Evolutionary conservation across 2,113 vertebrate species (phyloP), one percentile per base, ranked within the genome.

Genomic region (Alouatta palliata): DNA sequence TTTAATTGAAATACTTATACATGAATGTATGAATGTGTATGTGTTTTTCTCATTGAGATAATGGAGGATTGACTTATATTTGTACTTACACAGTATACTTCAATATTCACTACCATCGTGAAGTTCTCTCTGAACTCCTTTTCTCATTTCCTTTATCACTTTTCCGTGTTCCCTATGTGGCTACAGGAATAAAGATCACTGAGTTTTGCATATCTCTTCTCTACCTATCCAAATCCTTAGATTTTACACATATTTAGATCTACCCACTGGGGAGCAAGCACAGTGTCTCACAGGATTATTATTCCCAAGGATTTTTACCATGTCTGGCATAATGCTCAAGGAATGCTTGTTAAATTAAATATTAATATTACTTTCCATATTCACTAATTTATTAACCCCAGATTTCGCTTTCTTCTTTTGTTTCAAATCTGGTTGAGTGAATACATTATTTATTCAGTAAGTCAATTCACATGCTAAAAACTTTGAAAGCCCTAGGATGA

Each of bases 1-100:
- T 96, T 92, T 76, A 90, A 90, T 70, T 82, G 73, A 70, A 95
- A 83, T 92, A 40, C 70, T 87, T 95, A 32, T 21, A 58, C 56
- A 61, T 79, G 14, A 80, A 27, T 77, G 2, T 75, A 35, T 45
- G 25, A 5, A 6, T 70, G 8, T 45, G 21, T 4, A 2, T 35
- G 3, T 68, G 37, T 96, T 2, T 73, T 88, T 92, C 21, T 96
- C 40, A 45, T 30, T 70, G 68, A 43, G 43, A 76, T 75, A 56
- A 80, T 13, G 5, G 32, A 30, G 6, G 6, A 84, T 83, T 83
- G 47, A 77, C 8, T 87, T 86, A 37, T 52, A 35, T 81, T 81
- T 85, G n/a, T 11, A 25, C 14, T 84, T 92, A 25, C 6, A 87
- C 16, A 66, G 6, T 40, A 11, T 76, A 83, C 43, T 58, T 89